phyloP scores from a whole-genome alignment of 92 coral and sea anemone genomes.

The Phenganax subtilis region DNA sequence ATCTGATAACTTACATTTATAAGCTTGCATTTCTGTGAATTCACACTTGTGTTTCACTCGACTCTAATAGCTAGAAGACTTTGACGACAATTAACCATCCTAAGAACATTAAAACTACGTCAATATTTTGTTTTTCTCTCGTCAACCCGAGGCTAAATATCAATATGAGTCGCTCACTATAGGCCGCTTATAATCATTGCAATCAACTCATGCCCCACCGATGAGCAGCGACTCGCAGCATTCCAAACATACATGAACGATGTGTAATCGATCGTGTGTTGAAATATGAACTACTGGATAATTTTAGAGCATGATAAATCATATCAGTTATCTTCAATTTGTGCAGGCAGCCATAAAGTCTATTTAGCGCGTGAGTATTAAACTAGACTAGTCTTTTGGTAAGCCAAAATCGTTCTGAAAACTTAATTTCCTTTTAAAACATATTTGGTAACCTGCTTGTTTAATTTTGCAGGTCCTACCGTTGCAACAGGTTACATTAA shows the following conservation, averaged over 20 bases:
- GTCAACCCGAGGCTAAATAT: neutral
- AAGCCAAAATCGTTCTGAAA: neutral
- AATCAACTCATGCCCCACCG: neutral
- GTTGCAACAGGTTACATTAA: neutral
- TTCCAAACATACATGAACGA: neutral
- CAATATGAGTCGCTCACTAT: neutral
- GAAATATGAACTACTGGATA: conserved; percentile 3
- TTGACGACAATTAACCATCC: neutral
- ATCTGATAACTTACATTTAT: neutral
- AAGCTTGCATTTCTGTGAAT: neutral
- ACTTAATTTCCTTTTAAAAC: neutral
- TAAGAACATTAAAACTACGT: neutral
- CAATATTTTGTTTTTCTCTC: neutral
- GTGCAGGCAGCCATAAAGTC: neutral
- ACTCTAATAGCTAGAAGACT: neutral
- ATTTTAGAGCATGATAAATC: conserved; percentile 16
- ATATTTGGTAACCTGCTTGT: neutral
- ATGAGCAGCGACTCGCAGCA: neutral
- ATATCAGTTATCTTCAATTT: neutral
- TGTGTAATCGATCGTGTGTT: neutral
- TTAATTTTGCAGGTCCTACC: neutral
- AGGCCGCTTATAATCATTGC: neutral
- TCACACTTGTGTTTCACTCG: neutral
- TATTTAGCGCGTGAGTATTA: neutral
- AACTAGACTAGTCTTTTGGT: neutral